A percentile compares a stretch with the other conserved stretches of the same genome.
Evolutionary conservation across 2,113 vertebrate genomes (phyloP).

Genomic region (Zosterops hypoxanthus): DNA sequence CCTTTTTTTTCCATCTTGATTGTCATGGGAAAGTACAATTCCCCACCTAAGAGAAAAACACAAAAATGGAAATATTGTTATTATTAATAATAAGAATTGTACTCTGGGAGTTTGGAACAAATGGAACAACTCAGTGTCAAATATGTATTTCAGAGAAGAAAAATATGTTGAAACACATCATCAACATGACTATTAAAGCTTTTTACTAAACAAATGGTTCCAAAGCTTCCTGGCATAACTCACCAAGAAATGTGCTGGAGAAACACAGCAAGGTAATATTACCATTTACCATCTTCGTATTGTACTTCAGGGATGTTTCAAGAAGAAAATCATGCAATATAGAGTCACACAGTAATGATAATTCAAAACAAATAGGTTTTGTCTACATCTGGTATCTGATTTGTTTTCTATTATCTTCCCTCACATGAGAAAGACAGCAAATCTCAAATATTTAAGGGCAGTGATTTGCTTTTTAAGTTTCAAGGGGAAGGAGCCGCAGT

Average conservation of each 20-base stretch:
- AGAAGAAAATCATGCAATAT: not conserved
- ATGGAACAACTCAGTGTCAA: not conserved
- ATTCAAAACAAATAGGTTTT: not conserved
- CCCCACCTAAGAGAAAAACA: not conserved
- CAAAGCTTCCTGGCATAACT: not conserved
- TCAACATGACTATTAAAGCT: not conserved
- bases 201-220: not conserved
- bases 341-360: not conserved
- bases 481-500: fast-evolving
- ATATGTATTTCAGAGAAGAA: not conserved
- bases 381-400: not conserved
- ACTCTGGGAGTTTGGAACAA: not conserved
- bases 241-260: not conserved
- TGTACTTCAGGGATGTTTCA: not conserved
- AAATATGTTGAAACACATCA: not conserved
- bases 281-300: not conserved
- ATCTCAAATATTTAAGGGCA: not conserved
- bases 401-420: not conserved
- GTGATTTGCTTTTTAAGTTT: not conserved
- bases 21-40: not conserved
- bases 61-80: not conserved
- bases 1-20: not conserved
- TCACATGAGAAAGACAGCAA: not conserved
- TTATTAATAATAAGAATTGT: not conserved
- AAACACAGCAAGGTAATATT: not conserved